These are phyloP conservation scores for Lepeophtheirus nordmannii DNA, from an alignment of 2,888 invertebrate species.

Conservation along the genomic window DNA sequence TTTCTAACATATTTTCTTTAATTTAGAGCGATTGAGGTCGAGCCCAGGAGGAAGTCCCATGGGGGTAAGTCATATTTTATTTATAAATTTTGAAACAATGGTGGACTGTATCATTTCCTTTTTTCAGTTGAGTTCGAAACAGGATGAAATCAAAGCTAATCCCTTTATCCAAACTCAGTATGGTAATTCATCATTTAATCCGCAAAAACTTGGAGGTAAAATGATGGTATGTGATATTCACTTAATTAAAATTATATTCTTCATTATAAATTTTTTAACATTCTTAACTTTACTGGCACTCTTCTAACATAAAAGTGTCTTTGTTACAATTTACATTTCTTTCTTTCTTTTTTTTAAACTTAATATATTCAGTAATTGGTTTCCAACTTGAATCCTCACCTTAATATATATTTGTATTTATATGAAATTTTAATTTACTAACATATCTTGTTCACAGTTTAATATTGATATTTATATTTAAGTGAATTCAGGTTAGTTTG, in stretches of 20 bases:
- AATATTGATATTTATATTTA: too few species aligned
- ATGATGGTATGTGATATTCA: slow-evolving; percentile 38
- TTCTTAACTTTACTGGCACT: slow-evolving; percentile 20
- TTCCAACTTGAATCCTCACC: too few species aligned
- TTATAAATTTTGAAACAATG: slow-evolving; percentile 1
- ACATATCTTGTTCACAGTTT: too few species aligned
- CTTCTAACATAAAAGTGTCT: slow-evolving; percentile 36
- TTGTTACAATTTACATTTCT: neutral
- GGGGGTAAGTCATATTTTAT: slow-evolving; percentile 16
- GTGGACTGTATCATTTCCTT: neutral
- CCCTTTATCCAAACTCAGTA: slow-evolving; percentile 75
- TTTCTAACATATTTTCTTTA: neutral
- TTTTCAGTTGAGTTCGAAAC: slow-evolving; percentile 38
- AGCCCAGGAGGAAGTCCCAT: slow-evolving; percentile 9
- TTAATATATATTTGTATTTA: too few species aligned
- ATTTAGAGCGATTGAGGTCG: slow-evolving; percentile 17
- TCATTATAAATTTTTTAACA: slow-evolving; percentile 27
- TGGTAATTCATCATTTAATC: slow-evolving; percentile 80
- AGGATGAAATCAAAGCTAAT: slow-evolving; percentile 48
- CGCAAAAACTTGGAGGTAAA: slow-evolving; percentile 72
- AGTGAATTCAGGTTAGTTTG: too few species aligned
- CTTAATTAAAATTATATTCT: too few species aligned
- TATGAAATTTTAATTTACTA: too few species aligned
- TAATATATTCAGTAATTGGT: too few species aligned
- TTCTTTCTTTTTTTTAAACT: too few species aligned